Conservation (phyloP, 92 coral and sea anemone species). For the Metridium senile region DNA sequence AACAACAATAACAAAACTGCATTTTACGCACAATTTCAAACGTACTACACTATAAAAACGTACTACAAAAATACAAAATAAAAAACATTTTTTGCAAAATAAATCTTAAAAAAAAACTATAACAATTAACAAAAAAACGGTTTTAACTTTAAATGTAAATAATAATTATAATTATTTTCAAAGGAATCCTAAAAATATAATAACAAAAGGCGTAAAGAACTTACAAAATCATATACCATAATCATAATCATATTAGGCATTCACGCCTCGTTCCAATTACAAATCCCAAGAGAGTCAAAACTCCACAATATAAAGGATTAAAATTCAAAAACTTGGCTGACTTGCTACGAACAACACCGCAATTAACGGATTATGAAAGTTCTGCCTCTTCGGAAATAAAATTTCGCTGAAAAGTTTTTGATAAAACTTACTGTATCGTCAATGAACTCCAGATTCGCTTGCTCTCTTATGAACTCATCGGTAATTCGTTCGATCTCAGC, state of each 20-base stretch:
- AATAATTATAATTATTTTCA: neutral
- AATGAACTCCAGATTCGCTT: constrained; percentile 93
- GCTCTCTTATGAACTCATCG: constrained; percentile 81
- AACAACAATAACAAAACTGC: no score
- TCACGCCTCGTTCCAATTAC: no score
- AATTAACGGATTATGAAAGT: constrained; percentile 25
- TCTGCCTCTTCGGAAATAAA: neutral
- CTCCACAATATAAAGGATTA: neutral
- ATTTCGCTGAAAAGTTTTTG: neutral
- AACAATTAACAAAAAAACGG: no score
- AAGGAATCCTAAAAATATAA: neutral
- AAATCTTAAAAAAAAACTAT: no score
- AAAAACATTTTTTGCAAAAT: no score
- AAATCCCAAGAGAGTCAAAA: constrained; percentile 19
- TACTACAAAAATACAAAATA: no score
- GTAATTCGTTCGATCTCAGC: constrained; percentile 82
- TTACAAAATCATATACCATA: neutral
- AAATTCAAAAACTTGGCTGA: neutral
- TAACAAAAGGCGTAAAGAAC: neutral
- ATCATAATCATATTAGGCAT: no score
- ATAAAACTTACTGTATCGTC: constrained; percentile 84
- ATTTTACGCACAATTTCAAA: no score
- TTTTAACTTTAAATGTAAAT: no score
- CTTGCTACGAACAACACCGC: constrained; percentile 12
- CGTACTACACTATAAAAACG: no score